Conservation (phyloP, 2,797 vertebrate genomes). For the Pseudopleuronectes americanus region DNA sequence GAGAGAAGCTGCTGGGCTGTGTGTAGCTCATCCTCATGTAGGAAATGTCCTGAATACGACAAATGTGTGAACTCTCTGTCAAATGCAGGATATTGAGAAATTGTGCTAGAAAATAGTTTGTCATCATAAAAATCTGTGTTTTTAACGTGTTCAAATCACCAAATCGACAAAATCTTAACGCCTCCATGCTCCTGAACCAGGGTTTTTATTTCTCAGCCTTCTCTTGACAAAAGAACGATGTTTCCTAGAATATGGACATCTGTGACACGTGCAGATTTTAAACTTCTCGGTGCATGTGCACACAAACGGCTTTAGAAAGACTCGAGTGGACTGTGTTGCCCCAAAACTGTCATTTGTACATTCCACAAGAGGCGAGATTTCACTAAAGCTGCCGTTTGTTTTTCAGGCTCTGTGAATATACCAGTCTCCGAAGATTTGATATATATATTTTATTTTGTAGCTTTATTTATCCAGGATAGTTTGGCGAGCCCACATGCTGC, state of each 20-base stretch:
- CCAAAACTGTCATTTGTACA: conserved; percentile 76
- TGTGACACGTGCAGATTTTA: conserved; percentile 41
- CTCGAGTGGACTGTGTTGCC: conserved; percentile 59
- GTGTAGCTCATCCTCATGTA: too few species aligned
- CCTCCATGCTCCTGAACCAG: not conserved
- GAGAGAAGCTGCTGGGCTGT: too few species aligned
- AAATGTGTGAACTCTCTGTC: not conserved
- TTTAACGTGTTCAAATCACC: too few species aligned
- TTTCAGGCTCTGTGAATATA: conserved; percentile 43
- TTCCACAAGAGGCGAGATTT: conserved; percentile 53
- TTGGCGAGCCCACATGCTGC: conserved; percentile 30
- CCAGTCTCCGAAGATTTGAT: conserved; percentile 36
- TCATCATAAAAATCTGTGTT: not conserved
- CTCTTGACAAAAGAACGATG: conserved; percentile 9
- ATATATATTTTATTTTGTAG: conserved; percentile 18
- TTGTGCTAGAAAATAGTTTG: not conserved
- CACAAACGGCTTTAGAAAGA: conserved; percentile 47
- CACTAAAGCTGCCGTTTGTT: conserved; percentile 62
- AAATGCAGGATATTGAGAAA: not conserved
- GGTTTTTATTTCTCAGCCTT: conserved; percentile 8
- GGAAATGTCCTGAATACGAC: not conserved
- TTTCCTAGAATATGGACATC: conserved; percentile 45
- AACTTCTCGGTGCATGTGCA: conserved; percentile 42
- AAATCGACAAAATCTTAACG: conserved; percentile 10
- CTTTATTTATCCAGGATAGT: conserved; percentile 56